A percentile compares a stretch with the other conserved stretches of the same genome.
Evolutionary conservation across 2,888 invertebrate species (phyloP).

Genomic region (Oscheius sp.): DNA sequence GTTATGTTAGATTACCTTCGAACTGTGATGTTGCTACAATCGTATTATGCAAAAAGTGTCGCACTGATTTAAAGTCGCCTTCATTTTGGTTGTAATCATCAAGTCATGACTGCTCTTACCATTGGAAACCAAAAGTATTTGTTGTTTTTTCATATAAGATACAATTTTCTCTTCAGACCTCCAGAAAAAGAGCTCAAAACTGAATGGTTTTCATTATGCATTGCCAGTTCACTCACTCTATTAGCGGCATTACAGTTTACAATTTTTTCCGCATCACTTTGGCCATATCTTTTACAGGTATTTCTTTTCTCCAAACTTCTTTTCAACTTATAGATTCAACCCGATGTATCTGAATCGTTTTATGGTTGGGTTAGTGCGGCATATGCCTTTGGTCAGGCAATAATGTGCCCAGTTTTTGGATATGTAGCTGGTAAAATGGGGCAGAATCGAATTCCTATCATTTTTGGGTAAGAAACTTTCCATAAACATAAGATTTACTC

Average conservation of each 20-base stretch:
- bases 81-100: not conserved
- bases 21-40: slow-evolving; percentile 17
- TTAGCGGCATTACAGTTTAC: slow-evolving; percentile 36
- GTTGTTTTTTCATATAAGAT: not conserved
- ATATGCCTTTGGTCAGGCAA: slow-evolving; percentile 49
- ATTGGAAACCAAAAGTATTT: not conserved
- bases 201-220: slow-evolving; percentile 35
- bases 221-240: slow-evolving; percentile 32
- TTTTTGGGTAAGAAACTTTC: slow-evolving; percentile 34
- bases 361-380: slow-evolving; percentile 52
- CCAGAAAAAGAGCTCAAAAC: slow-evolving; percentile 26
- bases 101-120: slow-evolving; percentile 7
- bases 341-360: slow-evolving; percentile 39
- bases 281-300: slow-evolving; percentile 48
- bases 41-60: slow-evolving; percentile 17
- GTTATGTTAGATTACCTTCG: not conserved
- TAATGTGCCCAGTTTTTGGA: slow-evolving; percentile 52
- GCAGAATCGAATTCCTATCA: slow-evolving; percentile 47
- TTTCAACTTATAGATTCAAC: slow-evolving; percentile 25
- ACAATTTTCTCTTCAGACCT: not conserved
- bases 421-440: slow-evolving; percentile 47
- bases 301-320: not conserved
- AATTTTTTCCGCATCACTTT: slow-evolving; percentile 39
- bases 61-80: not conserved
- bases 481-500: not conserved